Evolutionary conservation across 2,113 vertebrate genomes (phyloP).

Genomic region (Eira barbara): DNA sequence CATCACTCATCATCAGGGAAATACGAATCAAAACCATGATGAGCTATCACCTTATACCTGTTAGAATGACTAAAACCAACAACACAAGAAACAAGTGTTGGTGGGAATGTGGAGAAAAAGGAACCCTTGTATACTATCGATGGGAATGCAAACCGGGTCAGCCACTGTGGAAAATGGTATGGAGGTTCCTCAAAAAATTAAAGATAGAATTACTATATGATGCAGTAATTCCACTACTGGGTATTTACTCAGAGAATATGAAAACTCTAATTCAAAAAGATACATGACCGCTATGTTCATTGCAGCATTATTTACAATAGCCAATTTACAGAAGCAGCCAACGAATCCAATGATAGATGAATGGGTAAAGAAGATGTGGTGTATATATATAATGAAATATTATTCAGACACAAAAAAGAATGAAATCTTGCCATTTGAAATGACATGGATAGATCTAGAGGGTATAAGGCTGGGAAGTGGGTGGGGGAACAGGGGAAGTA

Average conservation of each 20-base stretch:
- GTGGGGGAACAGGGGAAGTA: background rate
- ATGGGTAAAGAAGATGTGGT: background rate
- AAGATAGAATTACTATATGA: background rate
- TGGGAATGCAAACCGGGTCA: background rate
- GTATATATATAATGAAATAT: background rate
- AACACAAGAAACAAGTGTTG: background rate
- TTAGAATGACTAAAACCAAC: background rate
- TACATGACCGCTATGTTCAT: background rate
- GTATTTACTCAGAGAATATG: background rate
- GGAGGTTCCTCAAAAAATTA: background rate
- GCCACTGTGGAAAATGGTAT: background rate
- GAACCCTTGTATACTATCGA: background rate
- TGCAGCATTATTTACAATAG: background rate
- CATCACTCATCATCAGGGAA: background rate
- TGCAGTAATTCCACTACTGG: background rate
- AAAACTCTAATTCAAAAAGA: background rate
- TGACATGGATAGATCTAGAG: background rate
- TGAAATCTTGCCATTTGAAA: background rate
- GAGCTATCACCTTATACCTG: background rate
- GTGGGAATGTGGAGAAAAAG: background rate
- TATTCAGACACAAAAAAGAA: background rate
- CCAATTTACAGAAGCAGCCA: background rate
- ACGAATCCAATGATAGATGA: background rate
- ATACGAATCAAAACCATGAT: background rate
- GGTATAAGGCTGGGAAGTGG: background rate